These are phyloP conservation scores for Cynodonichthys magdalenae DNA, from an alignment of 2,797 vertebrate species.

Conservation along the genomic window DNA sequence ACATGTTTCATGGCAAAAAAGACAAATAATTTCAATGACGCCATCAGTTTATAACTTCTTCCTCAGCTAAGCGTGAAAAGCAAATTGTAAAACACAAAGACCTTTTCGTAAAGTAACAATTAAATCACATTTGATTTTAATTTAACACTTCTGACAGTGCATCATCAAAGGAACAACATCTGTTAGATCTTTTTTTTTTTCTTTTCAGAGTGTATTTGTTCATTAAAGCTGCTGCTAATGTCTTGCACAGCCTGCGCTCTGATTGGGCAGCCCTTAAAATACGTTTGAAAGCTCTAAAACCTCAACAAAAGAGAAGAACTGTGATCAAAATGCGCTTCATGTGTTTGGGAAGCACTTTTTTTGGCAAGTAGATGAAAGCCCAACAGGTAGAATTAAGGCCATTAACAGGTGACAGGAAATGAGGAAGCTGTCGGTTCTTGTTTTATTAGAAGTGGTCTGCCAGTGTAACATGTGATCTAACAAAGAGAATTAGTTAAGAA, in stretches of 20 bases:
- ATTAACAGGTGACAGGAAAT: conserved; percentile 41
- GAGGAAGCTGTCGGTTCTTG: conserved; percentile 59
- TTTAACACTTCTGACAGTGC: conserved; percentile 6
- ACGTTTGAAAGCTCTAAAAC: conserved; percentile 17
- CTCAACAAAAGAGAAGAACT: conserved; percentile 44
- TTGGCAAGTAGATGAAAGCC: conserved; percentile 47
- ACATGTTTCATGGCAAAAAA: neutral
- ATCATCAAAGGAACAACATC: conserved; percentile 29
- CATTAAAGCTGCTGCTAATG: conserved; percentile 14
- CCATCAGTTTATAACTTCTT: conserved; percentile 4
- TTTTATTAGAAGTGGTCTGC: conserved; percentile 42
- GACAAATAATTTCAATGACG: neutral
- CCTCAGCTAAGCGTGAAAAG: neutral
- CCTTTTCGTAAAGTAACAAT: conserved; percentile 6
- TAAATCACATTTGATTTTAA: conserved; percentile 10
- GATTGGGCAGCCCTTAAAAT: conserved; percentile 17
- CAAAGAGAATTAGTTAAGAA: conserved; percentile 27
- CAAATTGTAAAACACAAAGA: neutral
- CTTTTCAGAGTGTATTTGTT: conserved; percentile 24
- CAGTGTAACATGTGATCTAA: conserved; percentile 43
- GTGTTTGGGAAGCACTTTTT: conserved; percentile 26
- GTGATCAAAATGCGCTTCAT: conserved; percentile 17
- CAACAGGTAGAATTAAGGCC: conserved; percentile 39
- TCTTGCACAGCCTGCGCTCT: conserved; percentile 13
- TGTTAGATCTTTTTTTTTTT: conserved; percentile 4